phyloP scores from a whole-genome alignment of 2,888 invertebrate genomes.

The Phyto melanocephala region DNA sequence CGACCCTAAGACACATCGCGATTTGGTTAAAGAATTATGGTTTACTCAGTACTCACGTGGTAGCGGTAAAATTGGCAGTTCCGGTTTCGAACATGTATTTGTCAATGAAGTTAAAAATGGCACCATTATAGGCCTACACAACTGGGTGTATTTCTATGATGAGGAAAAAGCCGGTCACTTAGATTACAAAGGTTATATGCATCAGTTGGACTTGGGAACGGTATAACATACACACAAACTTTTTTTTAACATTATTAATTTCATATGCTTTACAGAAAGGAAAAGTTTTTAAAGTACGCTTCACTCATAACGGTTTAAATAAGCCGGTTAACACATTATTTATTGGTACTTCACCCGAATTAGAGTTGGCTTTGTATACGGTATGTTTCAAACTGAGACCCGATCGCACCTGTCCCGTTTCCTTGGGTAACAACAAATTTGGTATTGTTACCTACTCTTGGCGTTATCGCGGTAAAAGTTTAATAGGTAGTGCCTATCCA shows the following conservation, averaged over 20 bases:
- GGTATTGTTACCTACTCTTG: constrained; percentile 87
- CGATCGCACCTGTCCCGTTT: constrained; percentile 86
- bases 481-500: constrained; percentile 90
- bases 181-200: constrained; percentile 90
- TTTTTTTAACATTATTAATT: neutral
- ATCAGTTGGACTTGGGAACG: constrained; percentile 84
- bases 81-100: constrained; percentile 96
- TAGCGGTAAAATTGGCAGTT: constrained; percentile 88
- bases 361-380: constrained; percentile 94
- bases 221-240: constrained; percentile 77
- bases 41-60: constrained; percentile 91
- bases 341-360: constrained; percentile 92
- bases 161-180: constrained; percentile 86
- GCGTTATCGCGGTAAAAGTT: constrained; percentile 86
- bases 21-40: constrained; percentile 87
- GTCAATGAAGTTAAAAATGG: constrained; percentile 90
- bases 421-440: constrained; percentile 85
- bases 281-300: constrained; percentile 85
- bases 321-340: constrained; percentile 90
- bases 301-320: constrained; percentile 84
- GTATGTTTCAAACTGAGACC: constrained; percentile 90
- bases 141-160: constrained; percentile 91
- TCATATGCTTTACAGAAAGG: constrained; percentile 84
- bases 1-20: constrained; percentile 85
- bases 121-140: constrained; percentile 91